Evolutionary conservation across 2,888 invertebrate species (phyloP), one percentile per base, ranked within the genome.

Genomic region (Bhutanitis thaidina): DNA sequence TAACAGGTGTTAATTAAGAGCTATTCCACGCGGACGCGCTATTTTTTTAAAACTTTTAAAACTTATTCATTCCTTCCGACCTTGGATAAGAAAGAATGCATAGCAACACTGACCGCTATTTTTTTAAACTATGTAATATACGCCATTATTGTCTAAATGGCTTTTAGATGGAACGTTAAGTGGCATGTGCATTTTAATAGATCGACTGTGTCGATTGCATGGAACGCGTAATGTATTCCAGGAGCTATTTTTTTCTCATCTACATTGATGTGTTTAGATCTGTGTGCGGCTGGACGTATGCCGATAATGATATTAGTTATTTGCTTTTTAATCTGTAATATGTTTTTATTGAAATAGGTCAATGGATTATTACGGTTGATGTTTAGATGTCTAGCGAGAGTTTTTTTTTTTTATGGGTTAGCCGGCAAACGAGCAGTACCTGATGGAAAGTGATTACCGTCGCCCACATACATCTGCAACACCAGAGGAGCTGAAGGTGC

Each of bases 131-230:
- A 20, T 3, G 13, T 39, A 3, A 35, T 44, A 14, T 20, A 12
- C 40, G 14, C n/a, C 16, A 29, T 48, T 36, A 41, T 48, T 41
- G 41, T 16, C 25, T 48, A 4, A 48, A 48, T 48, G 29, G 41
- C 48, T 48, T 48, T 48, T 48, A 48, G 41, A 48, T 48, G 29
- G 36, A 48, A 1, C 36, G 29, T 41, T 41, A 36, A 41, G 48
- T 36, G 48, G 29, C 13, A 13, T 27, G 35, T 48, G 48, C 48
- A 48, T 48, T 34, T 29, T 41, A 48, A 48, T 41, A 41, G 48
- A 47, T 39, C 20, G 30, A 48, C 48, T 36, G 36, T 36, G 48
- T 48, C 48, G 35, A 41, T 41, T 48, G 48, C 41, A 48, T 36
- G 34, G 7, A 34, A 34, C 34, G 12, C 34, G 41, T 36, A 35